Evolutionary conservation across 1,140 invertebrate genomes (phyloP).

Genomic region (Scaptomyza hsui): DNA sequence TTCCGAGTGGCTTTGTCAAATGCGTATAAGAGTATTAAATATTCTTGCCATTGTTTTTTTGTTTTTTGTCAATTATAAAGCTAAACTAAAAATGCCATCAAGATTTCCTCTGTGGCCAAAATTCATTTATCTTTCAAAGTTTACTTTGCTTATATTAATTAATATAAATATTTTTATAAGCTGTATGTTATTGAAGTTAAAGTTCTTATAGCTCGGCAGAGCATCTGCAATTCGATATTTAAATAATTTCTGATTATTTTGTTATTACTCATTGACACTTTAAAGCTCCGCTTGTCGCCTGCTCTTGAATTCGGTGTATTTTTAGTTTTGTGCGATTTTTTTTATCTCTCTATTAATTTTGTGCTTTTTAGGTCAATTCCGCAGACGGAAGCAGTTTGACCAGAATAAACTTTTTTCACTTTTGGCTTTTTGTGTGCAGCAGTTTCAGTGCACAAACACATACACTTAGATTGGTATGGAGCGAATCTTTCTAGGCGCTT

Average conservation of each 20-base stretch:
- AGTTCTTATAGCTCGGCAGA: slow-evolving; percentile 1
- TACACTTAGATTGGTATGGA: slow-evolving; percentile 7
- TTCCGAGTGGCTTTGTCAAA: slow-evolving; percentile 15
- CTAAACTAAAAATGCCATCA: neutral
- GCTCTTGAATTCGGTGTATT: slow-evolving; percentile 36
- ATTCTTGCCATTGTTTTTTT: neutral
- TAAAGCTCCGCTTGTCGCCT: slow-evolving; percentile 31
- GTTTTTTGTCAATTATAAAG: neutral
- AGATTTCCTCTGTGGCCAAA: neutral
- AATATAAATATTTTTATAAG: neutral
- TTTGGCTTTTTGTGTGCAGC: slow-evolving; percentile 46
- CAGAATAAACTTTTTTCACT: slow-evolving; percentile 75
- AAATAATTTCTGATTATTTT: slow-evolving; percentile 36
- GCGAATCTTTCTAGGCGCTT: slow-evolving; percentile 52
- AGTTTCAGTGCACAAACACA: slow-evolving; percentile 25
- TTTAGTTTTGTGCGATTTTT: slow-evolving; percentile 43
- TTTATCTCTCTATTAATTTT: slow-evolving; percentile 64
- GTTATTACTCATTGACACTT: slow-evolving; percentile 46
- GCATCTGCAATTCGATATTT: slow-evolving; percentile 17
- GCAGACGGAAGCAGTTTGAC: slow-evolving; percentile 74
- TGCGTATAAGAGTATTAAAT: slow-evolving; percentile 16
- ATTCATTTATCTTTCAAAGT: no score
- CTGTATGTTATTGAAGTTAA: neutral
- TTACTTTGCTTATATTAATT: neutral
- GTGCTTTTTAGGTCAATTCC: slow-evolving; percentile 74